Evolutionary conservation across 2,888 invertebrate genomes (phyloP), one percentile per base, ranked within the genome.

Genomic region (Stenchaetothrips biformis): DNA sequence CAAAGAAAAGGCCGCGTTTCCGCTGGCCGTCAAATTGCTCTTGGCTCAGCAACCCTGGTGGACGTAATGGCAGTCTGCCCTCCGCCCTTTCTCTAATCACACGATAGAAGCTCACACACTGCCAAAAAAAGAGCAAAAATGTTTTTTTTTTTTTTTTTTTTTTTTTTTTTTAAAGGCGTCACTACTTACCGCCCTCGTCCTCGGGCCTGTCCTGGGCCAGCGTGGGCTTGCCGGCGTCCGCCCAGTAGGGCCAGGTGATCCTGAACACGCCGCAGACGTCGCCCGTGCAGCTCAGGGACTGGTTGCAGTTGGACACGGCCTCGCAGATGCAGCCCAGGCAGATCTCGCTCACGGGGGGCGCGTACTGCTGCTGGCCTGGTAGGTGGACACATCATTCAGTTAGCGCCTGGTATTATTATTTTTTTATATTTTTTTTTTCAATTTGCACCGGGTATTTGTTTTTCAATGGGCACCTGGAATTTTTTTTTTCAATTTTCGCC

Each of bases 211-310:
- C 90, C 21, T 90, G 89, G 1, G 88, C 86, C 6, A 92, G 82
- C 0, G 91, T 91, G 0, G 92, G 92, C 85, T 93, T 94, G 48
- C 93, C 94, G 78, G 91, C 90, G 85, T 96, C 96, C 0, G 93
- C 88, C 96, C 96, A 96, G 86, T 96, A 96, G 0, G 92, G 92
- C 94, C 94, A 94, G 2, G 95, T 95, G 84, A 96, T 94, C 81
- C 91, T 90, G 88, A 95, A 96, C 53, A 95, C 90, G 1, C 96
- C 96, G 84, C 96, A 96, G 78, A 92, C 90, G 80, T 93, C 92
- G 0, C 92, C 92, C 1, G 88, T 87, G 83, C 95, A 95, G 25
- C 87, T 85, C 1, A 87, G 84, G 0, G 90, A 90, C 0, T 88
- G 88, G 85, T 94, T 92, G 86, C 95, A 95, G 27, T 92, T 92